phyloP scores from a whole-genome alignment of 2,797 vertebrate genomes.

The Acanthurus lineatus region DNA sequence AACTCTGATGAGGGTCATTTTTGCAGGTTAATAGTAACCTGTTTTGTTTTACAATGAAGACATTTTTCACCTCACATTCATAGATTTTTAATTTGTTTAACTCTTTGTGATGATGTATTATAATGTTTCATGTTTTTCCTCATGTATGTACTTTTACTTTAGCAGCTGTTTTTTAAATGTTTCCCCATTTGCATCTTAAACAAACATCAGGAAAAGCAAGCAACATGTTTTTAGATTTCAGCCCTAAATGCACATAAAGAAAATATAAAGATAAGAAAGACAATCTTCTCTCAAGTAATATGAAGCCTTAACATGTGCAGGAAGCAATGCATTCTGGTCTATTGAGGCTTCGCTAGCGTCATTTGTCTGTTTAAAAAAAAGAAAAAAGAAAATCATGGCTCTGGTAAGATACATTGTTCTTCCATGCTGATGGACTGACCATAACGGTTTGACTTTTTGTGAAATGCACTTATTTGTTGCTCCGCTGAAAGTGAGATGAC shows the following conservation, averaged over 20 bases:
- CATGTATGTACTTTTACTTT: not conserved
- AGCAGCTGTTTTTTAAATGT: not conserved
- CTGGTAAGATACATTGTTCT: not conserved
- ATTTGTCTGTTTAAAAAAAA: not conserved
- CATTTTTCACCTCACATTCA: not conserved
- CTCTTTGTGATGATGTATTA: conserved; percentile 2
- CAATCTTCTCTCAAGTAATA: not conserved
- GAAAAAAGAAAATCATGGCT: not conserved
- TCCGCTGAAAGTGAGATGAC: no score
- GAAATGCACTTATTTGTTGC: no score
- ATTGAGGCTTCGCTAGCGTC: not conserved
- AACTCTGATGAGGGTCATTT: not conserved
- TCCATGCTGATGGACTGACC: not conserved
- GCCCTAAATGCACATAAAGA: not conserved
- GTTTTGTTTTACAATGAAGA: not conserved
- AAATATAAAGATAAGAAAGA: not conserved
- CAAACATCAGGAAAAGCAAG: not conserved
- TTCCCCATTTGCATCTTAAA: not conserved
- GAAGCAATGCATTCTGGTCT: conserved; percentile 18
- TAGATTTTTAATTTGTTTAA: not conserved
- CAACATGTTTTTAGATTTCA: not conserved
- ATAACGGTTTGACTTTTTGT: not conserved
- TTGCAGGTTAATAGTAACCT: no score
- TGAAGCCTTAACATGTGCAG: not conserved
- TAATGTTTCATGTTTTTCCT: conserved; percentile 16